Evolutionary conservation across 2,113 vertebrate genomes (phyloP), one percentile per base, ranked within the genome.

Genomic region (Rhipidura dahli): DNA sequence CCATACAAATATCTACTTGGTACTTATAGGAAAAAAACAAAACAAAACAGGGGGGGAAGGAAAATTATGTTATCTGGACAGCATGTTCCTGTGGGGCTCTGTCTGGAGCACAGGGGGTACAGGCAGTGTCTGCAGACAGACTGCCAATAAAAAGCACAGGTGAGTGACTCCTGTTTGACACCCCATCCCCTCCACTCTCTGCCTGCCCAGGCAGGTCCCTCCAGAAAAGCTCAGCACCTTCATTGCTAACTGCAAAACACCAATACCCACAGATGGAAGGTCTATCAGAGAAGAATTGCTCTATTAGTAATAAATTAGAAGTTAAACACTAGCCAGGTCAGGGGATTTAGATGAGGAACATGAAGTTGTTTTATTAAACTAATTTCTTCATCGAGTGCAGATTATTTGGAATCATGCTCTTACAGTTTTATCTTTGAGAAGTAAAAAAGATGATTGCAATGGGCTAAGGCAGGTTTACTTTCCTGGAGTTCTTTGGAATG

Each of bases 381-480:
- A 28, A 92, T 88, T 70, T 87, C 59, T 82, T 70, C 42, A 79
- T 70, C 15, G 49, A 35, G 14, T 59, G 84, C 78, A 51, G 81
- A 49, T 57, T 71, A 6, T 57, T 76, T 53, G 5, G 63, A 92
- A 79, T 72, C 69, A 27, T 24, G 37, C 42, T 24, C 37, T 44
- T 2, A 26, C 33, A 35, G 22, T 72, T 95, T 96, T 91, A 91
- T 94, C 95, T 94, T 77, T 59, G 72, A 93, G 86, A 64, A 80
- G 79, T 47, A 71, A 56, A 94, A 93, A 88, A 82, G 70, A 64
- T 91, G 54, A 93, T 89, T 89, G 30, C 57, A 75, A 83, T 21
- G 28, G 89, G 95, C 94, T 96, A 81, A 92, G 84, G 85, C 49
- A 97, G 95, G 96, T 97, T 97, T 97, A 91, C 96, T 97, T 97